Evolutionary conservation across 2,113 vertebrate genomes (phyloP), one percentile per base, ranked within the genome.

Genomic region (Hemicordylus capensis): DNA sequence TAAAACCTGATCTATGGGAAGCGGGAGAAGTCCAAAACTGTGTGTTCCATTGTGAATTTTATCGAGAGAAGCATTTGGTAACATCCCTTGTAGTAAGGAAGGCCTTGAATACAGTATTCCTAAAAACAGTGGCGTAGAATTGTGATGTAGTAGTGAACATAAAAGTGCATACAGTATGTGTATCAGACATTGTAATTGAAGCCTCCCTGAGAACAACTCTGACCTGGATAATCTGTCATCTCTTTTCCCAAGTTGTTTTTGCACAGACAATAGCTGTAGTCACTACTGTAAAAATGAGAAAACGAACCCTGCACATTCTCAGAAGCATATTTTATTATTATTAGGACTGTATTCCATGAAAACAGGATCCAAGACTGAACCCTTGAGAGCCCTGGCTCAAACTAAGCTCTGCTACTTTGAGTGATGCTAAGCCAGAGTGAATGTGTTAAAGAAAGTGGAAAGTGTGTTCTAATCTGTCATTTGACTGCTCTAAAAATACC

Each of bases 381-480:
- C n/a, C 48, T 19, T 59, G 24, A 83, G 42, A 74, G n/a, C 28
- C 37, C n/a, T 69, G 12, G 12, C 31, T 78, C 51, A 70, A 58
- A 28, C 58, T 76, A 64, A 67, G 61, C 37, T 76, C 48, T 56
- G 59, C 61, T 76, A 31, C 54, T 39, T 61, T 85, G 59, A 69
- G 6, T 78, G 34, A 46, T 75, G 15, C 2, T 24, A 51, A 42
- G 51, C 44, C 58, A 80, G 67, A 54, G 28, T 24, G 12, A 54
- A 11, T 73, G 28, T 8, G 63, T 85, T 92, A 74, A 67, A 14
- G 66, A 31, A 80, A 61, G 1, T 0, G 6, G 28, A 70, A 72
- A 74, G 5, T 76, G 28, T 86, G 26, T 28, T 4, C 82, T 87
- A 63, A 83, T n/a, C 51, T 64, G 22, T 84, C 80, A 85, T 74